A percentile compares a stretch with the other conserved stretches of the same genome.
Evolutionary conservation across 64 coral and sea anemone species (phyloP).

Genomic region (Platygyra sinensis): DNA sequence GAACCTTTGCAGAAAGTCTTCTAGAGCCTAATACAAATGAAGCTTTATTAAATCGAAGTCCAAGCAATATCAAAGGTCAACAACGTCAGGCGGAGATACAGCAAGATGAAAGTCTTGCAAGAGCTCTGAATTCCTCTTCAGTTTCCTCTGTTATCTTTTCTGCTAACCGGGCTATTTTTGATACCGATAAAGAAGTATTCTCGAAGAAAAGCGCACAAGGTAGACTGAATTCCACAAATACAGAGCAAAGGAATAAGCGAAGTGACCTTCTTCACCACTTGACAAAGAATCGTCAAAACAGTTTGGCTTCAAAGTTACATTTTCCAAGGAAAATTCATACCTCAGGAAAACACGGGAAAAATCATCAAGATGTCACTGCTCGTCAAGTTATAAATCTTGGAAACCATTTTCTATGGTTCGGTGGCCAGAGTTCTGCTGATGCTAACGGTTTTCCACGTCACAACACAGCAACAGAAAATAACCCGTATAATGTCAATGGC

Average conservation of each 20-base stretch:
- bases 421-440: slow-evolving; percentile 16
- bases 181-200: slow-evolving; percentile 6
- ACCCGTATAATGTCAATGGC: not conserved
- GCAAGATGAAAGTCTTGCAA: slow-evolving; percentile 35
- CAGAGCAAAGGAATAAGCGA: not conserved
- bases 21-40: not conserved
- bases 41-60: not conserved
- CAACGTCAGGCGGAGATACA: slow-evolving; percentile 5
- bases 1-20: slow-evolving; percentile 15
- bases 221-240: not conserved
- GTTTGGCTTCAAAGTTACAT: not conserved
- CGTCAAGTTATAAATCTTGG: slow-evolving; percentile 38
- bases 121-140: slow-evolving; percentile 24
- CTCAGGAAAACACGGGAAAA: not conserved
- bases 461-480: not conserved
- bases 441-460: slow-evolving; percentile 31
- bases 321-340: not conserved
- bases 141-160: slow-evolving; percentile 29
- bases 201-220: slow-evolving; percentile 13
- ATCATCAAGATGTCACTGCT: not conserved
- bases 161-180: slow-evolving; percentile 33
- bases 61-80: not conserved
- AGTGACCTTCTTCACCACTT: not conserved
- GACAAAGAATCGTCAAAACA: not conserved
- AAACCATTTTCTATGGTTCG: slow-evolving; percentile 46